Conservation (phyloP, 2,113 vertebrate species). For the Rousettus leschenaultii region DNA sequence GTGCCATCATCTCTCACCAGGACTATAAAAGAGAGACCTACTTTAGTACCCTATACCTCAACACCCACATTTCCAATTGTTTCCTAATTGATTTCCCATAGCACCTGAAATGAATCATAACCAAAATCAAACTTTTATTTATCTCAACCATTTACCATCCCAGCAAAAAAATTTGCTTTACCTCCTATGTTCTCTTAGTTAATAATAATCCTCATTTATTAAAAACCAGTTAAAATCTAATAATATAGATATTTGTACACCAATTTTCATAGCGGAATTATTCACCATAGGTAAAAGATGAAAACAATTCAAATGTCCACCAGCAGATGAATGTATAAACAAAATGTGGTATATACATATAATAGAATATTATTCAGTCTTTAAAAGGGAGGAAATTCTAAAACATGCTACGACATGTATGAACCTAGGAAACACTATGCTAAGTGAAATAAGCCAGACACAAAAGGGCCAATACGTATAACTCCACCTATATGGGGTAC, state of each 20-base stretch:
- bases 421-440: background rate
- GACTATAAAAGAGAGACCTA: background rate
- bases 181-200: background rate
- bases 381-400: slow-evolving; percentile 14
- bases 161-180: background rate
- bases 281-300: background rate
- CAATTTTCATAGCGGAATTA: background rate
- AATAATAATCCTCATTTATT: background rate
- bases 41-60: background rate
- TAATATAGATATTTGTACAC: background rate
- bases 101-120: background rate
- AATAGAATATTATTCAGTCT: background rate
- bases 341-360: background rate
- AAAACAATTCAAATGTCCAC: background rate
- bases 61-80: background rate
- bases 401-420: background rate
- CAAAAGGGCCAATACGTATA: background rate
- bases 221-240: background rate
- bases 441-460: background rate
- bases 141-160: background rate
- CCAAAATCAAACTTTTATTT: background rate
- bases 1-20: background rate
- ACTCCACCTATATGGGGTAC: background rate
- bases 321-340: background rate
- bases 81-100: background rate